Base-by-base conservation (phyloP, 2,797 vertebrate genomes). In the Prunella strophiata region DNA sequence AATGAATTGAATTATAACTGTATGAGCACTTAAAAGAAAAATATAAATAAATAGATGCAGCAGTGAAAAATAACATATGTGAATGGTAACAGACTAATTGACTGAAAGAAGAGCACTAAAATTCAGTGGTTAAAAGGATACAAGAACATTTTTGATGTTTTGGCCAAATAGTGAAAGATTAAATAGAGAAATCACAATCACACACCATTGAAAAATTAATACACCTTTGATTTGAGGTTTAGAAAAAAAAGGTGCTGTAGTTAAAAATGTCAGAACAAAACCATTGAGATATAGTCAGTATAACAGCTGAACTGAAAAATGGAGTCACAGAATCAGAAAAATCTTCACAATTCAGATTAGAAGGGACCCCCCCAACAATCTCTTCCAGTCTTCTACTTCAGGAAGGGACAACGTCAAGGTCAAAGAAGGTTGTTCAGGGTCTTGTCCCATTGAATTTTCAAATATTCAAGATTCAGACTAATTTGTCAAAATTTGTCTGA, bases 351-450 rank as follows among this genome's bases (percentile, higher is more conserved):
- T 42, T 88, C 11, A 12, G 7, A 10, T 34, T 59, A 29, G 16
- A 74, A 67, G 17, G 11, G 23, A 36, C 6, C 1, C 6, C 1
- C 48, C 18, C 3, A 3, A 0, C 40, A 15, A 38, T 27, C 29
- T 83, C 8, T 2, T 62, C 30, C 22, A 59, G 20, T 19, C 11
- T 62, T 21, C 19, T 93, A 4, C 5, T 42, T 2, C 1, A 54
- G 43, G 8, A 9, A 62, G 10, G 13, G 43, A 18, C 20, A 57
- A 9, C 3, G 5, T 59, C n/a, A 26, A 43, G 78, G 66, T 78
- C 76, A 38, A 22, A 80, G 32, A 15, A 55, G 18, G 2, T 62
- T 88, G 6, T 7, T 70, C 13, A 63, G 5, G 19, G 23, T 38
- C 43, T 57, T 50, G 19, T 36, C 16, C 16, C 13, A 25, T 5